Evolutionary conservation across 2,797 vertebrate genomes (phyloP), one percentile per base, ranked within the genome.

Genomic region (Saguinus oedipus): DNA sequence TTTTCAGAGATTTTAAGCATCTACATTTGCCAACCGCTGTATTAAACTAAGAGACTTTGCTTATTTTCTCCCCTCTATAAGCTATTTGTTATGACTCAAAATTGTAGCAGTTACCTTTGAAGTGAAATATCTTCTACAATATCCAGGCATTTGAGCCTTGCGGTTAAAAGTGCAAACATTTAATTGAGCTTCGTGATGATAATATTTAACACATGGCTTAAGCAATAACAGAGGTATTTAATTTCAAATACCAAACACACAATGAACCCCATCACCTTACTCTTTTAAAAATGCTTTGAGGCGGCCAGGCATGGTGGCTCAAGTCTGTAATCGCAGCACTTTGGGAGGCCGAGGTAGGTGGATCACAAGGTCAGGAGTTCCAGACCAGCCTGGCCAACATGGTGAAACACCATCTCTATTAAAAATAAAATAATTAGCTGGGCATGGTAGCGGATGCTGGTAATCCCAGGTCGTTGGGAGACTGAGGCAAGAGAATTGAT

Each of bases 1-100:
- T 89, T 90, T 90, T 70, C 42, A 94, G 90, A 96, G 89, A 72
- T 93, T 96, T 95, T 86, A 95, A 92, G 59, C 39, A 90, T 70
- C 82, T 75, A 27, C 55, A 53, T 36, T 97, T 95, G 59, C 84
- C 74, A 95, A 93, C 30, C 53, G 74, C 68, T 75, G 1, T 74
- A 53, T 90, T 94, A 96, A 93, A 70, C 39, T 39, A 46, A 84
- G 27, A 91, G 46, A 59, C 4, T 33, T 68, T 33, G 68, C 70
- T 90, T 44, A 70, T 50, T 55, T n/a, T 15, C 55, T 7, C 39
- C 39, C 72, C 19, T 11, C 15, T 81, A 64, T 82, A 88, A 94
- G 53, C 30, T 92, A 75, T 75, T 88, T 94, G 33, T 79, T 88
- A 88, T 22, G 87, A 48, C 15, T 33, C 57, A 0, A 82, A 96